Evolutionary conservation across 1,140 invertebrate species (phyloP), one percentile per base, ranked within the genome.

Genomic region (Drosophila nebulosa): DNA sequence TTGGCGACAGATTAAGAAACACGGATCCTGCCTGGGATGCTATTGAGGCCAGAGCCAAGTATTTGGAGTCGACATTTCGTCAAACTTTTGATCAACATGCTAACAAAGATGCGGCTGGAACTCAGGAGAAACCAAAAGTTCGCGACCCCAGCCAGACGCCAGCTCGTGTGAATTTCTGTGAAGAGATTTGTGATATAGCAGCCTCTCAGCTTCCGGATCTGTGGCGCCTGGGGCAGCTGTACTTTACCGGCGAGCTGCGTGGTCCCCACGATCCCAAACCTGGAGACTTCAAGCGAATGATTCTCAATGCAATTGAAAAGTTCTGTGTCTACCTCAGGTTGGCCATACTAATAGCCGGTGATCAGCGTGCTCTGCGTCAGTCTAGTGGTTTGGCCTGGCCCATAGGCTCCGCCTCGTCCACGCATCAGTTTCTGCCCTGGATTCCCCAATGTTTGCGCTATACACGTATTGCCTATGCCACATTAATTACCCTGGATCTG

Each of bases 11-110:
- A 6, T 22, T 91, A 18, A 73, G 80, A 1, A 89, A 81, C 24
- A 74, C 69, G 1, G 97, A 99, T 93, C 97, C 97, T 1, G 97
- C 97, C 1, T 99, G 98, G 98, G 95, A 97, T 74, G 97, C 97
- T 16, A 96, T 99, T 67, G 94, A 92, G n/a, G 95, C 95, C 62
- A 95, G 96, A 59, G 95, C 96, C 71, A 94, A 95, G 32, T 97
- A 96, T 90, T 93, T 97, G 22, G 94, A 94, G 68, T 92, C 93
- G 39, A 93, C 90, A 1, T 91, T 91, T 42, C 88, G 90, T 2
- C 89, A 90, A 27, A 90, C 89, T 0, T 91, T 86, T 24, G 90
- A 91, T 18, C 89, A 90, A 36, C 83, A 86, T 24, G 67, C 79
- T 12, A 78, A 70, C n/a, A 91, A 90, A 36, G 91, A 91, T 30